A percentile compares a stretch with the other conserved stretches of the same genome.
Evolutionary conservation across 2,113 vertebrate species (phyloP).

Genomic region (Empidonax traillii): DNA sequence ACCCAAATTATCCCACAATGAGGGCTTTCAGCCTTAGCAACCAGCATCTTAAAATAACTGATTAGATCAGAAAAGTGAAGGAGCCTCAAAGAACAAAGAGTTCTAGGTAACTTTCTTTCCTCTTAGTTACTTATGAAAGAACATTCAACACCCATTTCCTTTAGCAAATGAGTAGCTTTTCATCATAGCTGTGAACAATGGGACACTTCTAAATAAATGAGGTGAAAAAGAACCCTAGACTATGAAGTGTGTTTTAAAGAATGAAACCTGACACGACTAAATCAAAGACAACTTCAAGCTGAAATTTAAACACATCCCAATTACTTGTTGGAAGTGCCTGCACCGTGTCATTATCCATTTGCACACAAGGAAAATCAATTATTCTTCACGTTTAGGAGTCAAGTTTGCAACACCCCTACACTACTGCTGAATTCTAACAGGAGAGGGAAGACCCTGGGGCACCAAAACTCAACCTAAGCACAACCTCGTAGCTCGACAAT

Average conservation of each 20-base stretch:
- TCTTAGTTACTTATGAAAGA: not conserved
- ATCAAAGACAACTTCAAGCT: slow-evolving; percentile 1
- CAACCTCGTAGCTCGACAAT: not conserved
- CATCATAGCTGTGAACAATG: not conserved
- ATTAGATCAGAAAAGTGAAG: not conserved
- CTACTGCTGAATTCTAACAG: not conserved
- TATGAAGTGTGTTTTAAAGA: not conserved
- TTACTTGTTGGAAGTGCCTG: not conserved
- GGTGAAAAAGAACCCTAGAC: not conserved
- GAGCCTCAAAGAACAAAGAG: not conserved
- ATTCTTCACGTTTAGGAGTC: not conserved
- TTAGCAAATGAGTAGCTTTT: not conserved
- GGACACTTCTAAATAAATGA: not conserved
- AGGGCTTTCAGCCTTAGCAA: not conserved
- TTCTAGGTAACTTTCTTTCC: not conserved
- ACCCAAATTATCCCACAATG: not conserved
- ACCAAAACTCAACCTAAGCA: not conserved
- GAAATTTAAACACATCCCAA: not conserved
- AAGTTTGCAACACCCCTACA: not conserved
- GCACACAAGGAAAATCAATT: not conserved
- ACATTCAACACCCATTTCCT: slow-evolving; percentile 1
- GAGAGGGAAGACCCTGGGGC: not conserved
- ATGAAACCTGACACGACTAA: not conserved
- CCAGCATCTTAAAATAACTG: not conserved
- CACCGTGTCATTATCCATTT: not conserved